Evolutionary conservation across 2,888 invertebrate species (phyloP), one percentile per base, ranked within the genome.

Genomic region (Sphaeridia pumilis): DNA sequence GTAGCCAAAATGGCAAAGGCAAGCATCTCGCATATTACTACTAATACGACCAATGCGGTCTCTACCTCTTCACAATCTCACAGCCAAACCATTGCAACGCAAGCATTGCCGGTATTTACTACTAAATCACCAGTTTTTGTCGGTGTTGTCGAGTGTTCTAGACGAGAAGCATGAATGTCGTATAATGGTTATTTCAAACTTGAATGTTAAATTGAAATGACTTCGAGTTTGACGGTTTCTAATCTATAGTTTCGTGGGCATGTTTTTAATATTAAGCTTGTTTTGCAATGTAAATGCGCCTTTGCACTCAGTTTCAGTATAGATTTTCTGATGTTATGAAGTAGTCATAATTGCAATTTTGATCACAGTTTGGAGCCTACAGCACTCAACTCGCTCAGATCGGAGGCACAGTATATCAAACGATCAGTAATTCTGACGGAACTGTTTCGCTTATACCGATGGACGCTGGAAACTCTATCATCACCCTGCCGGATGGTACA

Each of bases 401-500:
- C 73, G 81, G 86, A 53, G 87, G 92, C 58, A 84, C 92, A 5
- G 87, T 94, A 66, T 79, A 94, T 54, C 94, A 94, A 71, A 92
- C 92, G 5, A 92, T 94, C 72, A 90, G 87, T 66, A 94, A 94
- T 75, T 87, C 93, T 1, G 94, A 95, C 75, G 94, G 94, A 59
- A 86, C 92, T 10, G 87, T 95, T 59, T 93, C 93, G 57, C 84
- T 95, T 60, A 92, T 95, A 64, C 93, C 93, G 74, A 87, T 92
- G 66, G 90, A 92, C 75, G 88, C 90, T 50, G 86, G 82, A 71
- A 88, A 87, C 75, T 87, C 89, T 59, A 89, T 94, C 67, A 92
- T 94, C 67, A 93, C 92, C 43, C 77, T 94, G 69, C 89, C 93
- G 1, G 93, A 94, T 73, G 93, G 93, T 57, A 92, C 92, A 63